Evolutionary conservation across 2,113 vertebrate species (phyloP).

Genomic region (Coryphaenoides rupestris): DNA sequence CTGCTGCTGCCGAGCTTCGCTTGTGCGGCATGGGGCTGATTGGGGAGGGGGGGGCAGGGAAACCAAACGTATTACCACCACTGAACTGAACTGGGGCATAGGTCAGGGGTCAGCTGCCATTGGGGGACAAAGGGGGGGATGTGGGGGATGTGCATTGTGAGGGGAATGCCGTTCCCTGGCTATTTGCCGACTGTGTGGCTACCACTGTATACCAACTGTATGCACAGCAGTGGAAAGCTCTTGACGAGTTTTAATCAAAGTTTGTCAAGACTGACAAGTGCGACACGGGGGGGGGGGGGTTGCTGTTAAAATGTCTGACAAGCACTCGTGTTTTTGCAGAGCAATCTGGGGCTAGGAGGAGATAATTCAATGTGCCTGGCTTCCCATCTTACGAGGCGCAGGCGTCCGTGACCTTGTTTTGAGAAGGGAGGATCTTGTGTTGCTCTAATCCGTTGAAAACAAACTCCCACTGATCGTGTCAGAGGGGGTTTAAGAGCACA

Average conservation of each 20-base stretch:
- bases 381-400: background rate
- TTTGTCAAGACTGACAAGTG: constrained; percentile 53
- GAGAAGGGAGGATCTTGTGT: constrained; percentile 37
- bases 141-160: constrained; percentile 35
- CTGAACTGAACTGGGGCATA: constrained; percentile 54
- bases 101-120: constrained; percentile 30
- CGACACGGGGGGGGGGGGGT: constrained; percentile 31
- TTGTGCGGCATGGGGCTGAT: constrained; percentile 34
- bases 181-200: too few species aligned
- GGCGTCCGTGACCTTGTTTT: constrained; percentile 32
- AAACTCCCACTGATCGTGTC: constrained; percentile 28
- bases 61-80: background rate
- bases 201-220: constrained; percentile 18
- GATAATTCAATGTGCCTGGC: constrained; percentile 41
- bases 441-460: constrained; percentile 46
- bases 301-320: constrained; percentile 40
- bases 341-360: constrained; percentile 21
- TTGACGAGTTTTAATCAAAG: constrained; percentile 67
- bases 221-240: constrained; percentile 28
- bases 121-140: too few species aligned
- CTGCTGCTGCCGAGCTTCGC: constrained; percentile 59
- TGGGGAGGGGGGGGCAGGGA: constrained; percentile 47
- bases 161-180: constrained; percentile 34
- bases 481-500: constrained; percentile 33
- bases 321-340: constrained; percentile 48